Evolutionary conservation across 2,113 vertebrate genomes (phyloP).

Genomic region (Eurystomus gularis): DNA sequence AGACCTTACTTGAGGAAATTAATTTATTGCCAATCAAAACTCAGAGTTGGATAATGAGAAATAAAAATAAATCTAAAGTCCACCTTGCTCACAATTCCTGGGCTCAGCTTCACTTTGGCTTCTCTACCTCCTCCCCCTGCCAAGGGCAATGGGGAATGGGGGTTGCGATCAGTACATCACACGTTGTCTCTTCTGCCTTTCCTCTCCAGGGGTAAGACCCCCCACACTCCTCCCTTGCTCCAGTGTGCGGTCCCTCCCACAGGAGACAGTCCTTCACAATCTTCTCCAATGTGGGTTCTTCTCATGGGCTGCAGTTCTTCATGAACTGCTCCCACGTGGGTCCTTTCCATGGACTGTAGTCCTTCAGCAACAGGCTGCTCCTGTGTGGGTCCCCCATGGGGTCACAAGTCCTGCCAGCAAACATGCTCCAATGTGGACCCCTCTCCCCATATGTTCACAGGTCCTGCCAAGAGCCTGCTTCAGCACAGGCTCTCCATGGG

Average conservation of each 20-base stretch:
- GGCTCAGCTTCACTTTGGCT: not conserved
- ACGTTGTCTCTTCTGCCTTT: not conserved
- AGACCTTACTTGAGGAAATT: not conserved
- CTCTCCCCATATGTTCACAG: not conserved
- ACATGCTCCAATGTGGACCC: not conserved
- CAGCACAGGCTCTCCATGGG: accelerated
- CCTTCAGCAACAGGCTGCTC: not conserved
- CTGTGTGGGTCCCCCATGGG: not conserved
- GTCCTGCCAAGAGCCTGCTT: not conserved
- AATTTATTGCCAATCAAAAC: not conserved
- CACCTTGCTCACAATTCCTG: not conserved
- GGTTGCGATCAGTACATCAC: not conserved
- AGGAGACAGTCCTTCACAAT: accelerated
- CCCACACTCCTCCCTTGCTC: no score
- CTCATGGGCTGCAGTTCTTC: no score
- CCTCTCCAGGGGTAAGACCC: not conserved
- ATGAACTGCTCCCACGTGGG: not conserved
- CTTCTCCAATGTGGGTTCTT: not conserved
- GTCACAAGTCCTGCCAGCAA: not conserved
- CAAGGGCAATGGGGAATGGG: not conserved
- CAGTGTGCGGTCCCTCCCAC: not conserved
- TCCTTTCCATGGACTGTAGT: not conserved
- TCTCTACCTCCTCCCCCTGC: not conserved
- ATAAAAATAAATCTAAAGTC: not conserved
- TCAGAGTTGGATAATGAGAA: not conserved